These are phyloP conservation scores for Tichodroma muraria DNA, from an alignment of 2,113 vertebrate species.

Conservation along the genomic window DNA sequence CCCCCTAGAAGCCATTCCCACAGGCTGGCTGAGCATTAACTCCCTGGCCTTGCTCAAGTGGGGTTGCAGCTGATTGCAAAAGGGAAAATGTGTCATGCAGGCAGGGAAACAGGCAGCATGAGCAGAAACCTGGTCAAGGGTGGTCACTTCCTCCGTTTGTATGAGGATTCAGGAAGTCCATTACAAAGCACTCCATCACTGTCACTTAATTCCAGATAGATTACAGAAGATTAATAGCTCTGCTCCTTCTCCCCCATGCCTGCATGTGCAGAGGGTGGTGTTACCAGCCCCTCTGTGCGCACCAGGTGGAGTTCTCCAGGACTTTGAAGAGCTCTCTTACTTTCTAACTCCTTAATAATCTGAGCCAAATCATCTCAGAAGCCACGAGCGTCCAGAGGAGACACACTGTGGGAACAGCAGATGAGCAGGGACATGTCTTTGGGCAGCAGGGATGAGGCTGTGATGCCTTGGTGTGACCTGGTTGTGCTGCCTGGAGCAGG, in stretches of 20 bases:
- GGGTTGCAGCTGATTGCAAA: neutral
- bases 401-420: neutral
- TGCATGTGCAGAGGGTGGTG: neutral
- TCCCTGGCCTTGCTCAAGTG: fast-evolving
- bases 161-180: slow-evolving; percentile 38
- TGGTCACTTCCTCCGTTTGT: slow-evolving; percentile 50
- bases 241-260: neutral
- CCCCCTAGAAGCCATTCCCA: neutral
- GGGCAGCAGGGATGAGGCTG: neutral
- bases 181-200: slow-evolving; percentile 47
- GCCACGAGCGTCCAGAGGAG: neutral
- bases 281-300: neutral
- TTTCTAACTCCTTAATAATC: neutral
- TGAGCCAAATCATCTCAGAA: neutral
- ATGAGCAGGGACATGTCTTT: fast-evolving
- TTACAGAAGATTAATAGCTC: slow-evolving; percentile 25
- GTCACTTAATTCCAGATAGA: slow-evolving; percentile 28
- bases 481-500: neutral
- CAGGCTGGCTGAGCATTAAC: neutral
- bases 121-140: slow-evolving; percentile 51
- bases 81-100: neutral
- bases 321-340: neutral
- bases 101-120: slow-evolving; percentile 19
- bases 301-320: neutral
- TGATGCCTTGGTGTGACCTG: neutral